Evolutionary conservation across 2,888 invertebrate genomes (phyloP), one percentile per base, ranked within the genome.

Genomic region (Coelogynopora nodosa): DNA sequence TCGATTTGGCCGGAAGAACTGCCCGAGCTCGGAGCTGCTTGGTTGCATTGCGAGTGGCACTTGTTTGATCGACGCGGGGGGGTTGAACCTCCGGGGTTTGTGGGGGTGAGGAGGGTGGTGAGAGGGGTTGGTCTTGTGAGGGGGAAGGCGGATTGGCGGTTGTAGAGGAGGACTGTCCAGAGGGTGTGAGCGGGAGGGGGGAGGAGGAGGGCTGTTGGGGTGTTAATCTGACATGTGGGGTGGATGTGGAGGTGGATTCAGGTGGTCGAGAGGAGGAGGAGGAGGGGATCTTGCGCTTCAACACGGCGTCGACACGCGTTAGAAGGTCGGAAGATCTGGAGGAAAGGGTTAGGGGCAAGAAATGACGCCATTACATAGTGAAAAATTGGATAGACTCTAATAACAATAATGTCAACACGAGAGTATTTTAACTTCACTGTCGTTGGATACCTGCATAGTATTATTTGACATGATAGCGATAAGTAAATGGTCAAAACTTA

Each of bases 291-390:
- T 5, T 5, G 2, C 23, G 5, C 23, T 74, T 74, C 18, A 74
- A 26, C 23, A 74, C 5, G 18, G 74, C 74, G 23, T 74, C 74
- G 23, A 74, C 74, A 13, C 27, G 18, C 23, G 27, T 74, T 74
- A 74, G 23, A 23, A 74, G 74, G 23, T 74, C 74, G 74, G 74
- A 74, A 26, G 74, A 74, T 74, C 74, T 74, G 27, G n/a, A n/a
- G n/a, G n/a, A n/a, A n/a, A n/a, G n/a, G n/a, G n/a, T n/a, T n/a
- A n/a, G n/a, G n/a, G n/a, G n/a, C n/a, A n/a, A n/a, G n/a, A n/a
- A n/a, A n/a, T n/a, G n/a, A n/a, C n/a, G n/a, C n/a, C n/a, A n/a
- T n/a, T n/a, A n/a, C n/a, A n/a, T n/a, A n/a, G n/a, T n/a, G n/a
- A n/a, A n/a, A n/a, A n/a, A n/a, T n/a, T n/a, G n/a, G n/a, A n/a